These are phyloP conservation scores for Neoaliturus tenellus DNA, from an alignment of 2,888 invertebrate species.

Conservation along the genomic window DNA sequence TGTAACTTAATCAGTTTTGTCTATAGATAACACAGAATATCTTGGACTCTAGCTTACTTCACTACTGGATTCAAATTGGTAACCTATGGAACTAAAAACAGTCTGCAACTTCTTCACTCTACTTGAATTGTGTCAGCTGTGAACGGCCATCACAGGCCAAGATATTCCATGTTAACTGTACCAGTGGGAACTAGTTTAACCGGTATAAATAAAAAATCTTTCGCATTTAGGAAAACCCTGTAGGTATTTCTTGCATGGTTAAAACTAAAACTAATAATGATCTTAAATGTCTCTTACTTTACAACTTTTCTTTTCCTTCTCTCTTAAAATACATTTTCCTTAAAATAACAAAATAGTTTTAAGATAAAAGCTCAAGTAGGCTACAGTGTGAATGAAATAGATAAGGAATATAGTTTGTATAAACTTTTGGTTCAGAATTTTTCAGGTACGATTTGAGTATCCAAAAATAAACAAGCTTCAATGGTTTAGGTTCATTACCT, in stretches of 20 bases:
- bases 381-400: not conserved
- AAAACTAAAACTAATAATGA: conserved; percentile 3
- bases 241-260: not conserved
- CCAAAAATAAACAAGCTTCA: not conserved
- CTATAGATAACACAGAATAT: no score
- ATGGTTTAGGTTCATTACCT: no score
- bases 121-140: no score
- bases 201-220: not conserved
- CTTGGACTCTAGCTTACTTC: no score
- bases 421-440: not conserved
- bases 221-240: not conserved
- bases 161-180: no score
- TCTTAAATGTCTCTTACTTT: not conserved
- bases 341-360: not conserved
- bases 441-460: not conserved
- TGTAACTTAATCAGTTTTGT: no score
- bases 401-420: not conserved
- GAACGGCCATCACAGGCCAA: no score
- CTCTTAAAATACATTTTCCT: not conserved
- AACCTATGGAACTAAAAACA: no score
- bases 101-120: no score
- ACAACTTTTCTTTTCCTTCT: not conserved
- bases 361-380: conserved; percentile 29
- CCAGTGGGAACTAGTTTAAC: not conserved
- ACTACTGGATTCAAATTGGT: no score